phyloP scores from a whole-genome alignment of 2,113 vertebrate genomes.

The Melanerpes aurifrons region DNA sequence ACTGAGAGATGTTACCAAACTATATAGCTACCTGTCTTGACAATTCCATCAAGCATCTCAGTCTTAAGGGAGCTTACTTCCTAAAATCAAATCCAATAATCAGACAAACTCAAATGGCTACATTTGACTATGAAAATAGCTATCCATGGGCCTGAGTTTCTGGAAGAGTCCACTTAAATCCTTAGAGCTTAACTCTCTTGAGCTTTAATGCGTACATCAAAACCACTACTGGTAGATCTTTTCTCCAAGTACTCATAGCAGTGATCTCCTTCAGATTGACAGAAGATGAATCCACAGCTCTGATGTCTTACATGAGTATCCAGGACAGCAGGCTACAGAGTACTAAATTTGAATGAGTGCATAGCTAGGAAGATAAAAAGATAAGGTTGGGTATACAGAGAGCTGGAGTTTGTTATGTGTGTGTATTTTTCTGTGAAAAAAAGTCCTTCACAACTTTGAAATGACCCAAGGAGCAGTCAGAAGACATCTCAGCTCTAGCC shows the following conservation, averaged over 20 bases:
- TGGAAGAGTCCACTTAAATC: background rate
- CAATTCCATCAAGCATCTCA: background rate
- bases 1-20: background rate
- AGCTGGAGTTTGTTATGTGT: background rate
- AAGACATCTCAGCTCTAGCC: accelerated
- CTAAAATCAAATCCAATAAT: background rate
- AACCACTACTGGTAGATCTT: background rate
- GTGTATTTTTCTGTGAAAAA: background rate
- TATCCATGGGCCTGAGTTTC: background rate
- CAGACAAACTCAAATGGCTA: background rate
- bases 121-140: background rate
- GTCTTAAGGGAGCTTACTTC: background rate
- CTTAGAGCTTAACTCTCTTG: background rate
- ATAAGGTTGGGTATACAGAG: background rate
- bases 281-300: background rate
- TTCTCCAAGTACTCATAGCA: background rate
- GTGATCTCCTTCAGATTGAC: background rate
- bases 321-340: background rate
- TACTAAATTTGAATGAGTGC: background rate
- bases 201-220: background rate
- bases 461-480: background rate
- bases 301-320: background rate
- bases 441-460: background rate
- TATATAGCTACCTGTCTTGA: background rate
- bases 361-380: background rate